phyloP scores from a whole-genome alignment of 2,797 vertebrate species.

The Clarias fuscus region DNA sequence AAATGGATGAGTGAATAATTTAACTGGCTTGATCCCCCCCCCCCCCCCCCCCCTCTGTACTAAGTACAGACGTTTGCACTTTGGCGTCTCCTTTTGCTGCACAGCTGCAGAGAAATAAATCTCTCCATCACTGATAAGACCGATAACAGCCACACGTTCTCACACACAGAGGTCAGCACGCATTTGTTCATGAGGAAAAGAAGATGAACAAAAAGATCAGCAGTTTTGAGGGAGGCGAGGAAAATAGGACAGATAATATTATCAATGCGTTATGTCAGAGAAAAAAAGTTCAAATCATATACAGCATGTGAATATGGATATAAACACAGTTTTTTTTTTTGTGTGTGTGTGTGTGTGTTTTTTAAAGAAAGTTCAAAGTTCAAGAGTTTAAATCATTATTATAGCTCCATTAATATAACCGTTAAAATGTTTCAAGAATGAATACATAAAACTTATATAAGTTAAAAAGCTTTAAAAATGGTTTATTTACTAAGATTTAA shows the following conservation, averaged over 20 bases:
- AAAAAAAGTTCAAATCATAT: too few species aligned
- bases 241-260: too few species aligned
- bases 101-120: neutral
- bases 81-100: neutral
- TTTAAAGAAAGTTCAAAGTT: too few species aligned
- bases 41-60: too few species aligned
- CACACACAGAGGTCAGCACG: neutral
- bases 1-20: neutral
- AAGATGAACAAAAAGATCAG: neutral
- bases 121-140: neutral
- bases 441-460: neutral
- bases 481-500: neutral
- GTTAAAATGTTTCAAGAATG: neutral
- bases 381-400: neutral
- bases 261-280: too few species aligned
- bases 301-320: too few species aligned
- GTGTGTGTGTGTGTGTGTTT: too few species aligned
- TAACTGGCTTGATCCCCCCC: too few species aligned
- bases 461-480: conserved; percentile 16
- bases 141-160: neutral
- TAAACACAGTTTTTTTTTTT: too few species aligned
- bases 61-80: neutral
- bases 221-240: neutral
- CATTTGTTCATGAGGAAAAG: neutral
- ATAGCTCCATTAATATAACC: neutral